Evolutionary conservation across 1,140 invertebrate genomes (phyloP).

Genomic region (Drosophila varians): DNA sequence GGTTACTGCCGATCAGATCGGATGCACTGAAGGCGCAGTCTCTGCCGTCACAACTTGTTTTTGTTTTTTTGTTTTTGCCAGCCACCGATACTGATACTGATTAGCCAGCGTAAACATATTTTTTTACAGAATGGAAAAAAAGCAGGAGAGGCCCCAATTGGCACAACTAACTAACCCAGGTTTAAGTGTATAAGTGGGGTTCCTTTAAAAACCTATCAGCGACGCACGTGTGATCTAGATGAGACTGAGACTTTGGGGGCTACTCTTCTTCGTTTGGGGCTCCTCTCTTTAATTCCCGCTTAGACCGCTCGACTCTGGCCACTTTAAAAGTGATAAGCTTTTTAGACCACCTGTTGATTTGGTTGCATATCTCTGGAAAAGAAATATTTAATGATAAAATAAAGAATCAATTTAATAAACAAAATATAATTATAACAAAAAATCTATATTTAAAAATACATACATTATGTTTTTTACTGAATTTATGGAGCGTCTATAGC

Average conservation of each 20-base stretch:
- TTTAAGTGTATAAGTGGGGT: too few relatives aligned
- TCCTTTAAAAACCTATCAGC: slow-evolving; percentile 33
- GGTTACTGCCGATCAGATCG: slow-evolving; percentile 50
- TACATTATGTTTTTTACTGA: too few relatives aligned
- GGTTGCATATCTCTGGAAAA: too few relatives aligned
- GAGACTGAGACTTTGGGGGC: slow-evolving; percentile 1
- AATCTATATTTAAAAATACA: too few relatives aligned
- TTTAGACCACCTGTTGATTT: not conserved
- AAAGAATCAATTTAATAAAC: too few relatives aligned
- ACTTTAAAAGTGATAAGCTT: not conserved
- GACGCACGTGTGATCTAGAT: slow-evolving; percentile 48
- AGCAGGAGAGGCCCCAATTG: slow-evolving; percentile 2
- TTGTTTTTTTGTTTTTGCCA: slow-evolving; percentile 34
- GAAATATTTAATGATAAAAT: too few relatives aligned
- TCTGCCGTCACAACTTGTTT: slow-evolving; percentile 61
- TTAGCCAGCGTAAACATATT: slow-evolving; percentile 68
- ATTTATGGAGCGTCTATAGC: too few relatives aligned
- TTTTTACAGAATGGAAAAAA: slow-evolving; percentile 12
- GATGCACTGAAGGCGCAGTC: slow-evolving; percentile 37
- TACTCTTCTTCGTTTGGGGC: not conserved
- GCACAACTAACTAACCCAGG: slow-evolving; percentile 55
- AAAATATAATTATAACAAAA: too few relatives aligned
- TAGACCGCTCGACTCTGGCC: not conserved
- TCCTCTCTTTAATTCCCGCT: not conserved
- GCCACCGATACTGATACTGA: slow-evolving; percentile 34